Percentiles rank a stretch among this genome's conserved stretches.
Evolutionary conservation across 2,113 vertebrate species (phyloP).

Genomic region (Alectura lathami): DNA sequence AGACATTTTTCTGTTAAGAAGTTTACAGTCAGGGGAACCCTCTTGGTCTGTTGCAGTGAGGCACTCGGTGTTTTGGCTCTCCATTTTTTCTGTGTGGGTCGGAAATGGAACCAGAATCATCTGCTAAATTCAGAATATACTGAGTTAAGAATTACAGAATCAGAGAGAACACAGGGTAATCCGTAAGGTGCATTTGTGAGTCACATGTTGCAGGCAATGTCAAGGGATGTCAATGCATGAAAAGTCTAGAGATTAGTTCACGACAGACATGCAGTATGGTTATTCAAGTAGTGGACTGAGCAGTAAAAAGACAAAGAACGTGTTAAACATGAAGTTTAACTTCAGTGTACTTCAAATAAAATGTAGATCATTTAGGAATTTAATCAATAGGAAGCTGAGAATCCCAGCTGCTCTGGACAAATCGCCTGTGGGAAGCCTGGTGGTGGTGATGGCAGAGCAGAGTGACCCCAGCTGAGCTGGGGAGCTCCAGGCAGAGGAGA

Average conservation of each 20-base stretch:
- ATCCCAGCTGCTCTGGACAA: neutral
- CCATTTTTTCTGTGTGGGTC: neutral
- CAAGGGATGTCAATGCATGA: neutral
- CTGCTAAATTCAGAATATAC: neutral
- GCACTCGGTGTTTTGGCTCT: neutral
- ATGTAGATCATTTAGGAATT: neutral
- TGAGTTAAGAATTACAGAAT: neutral
- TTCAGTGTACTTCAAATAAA: neutral
- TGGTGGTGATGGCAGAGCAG: neutral
- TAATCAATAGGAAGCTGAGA: neutral
- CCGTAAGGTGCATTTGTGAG: neutral
- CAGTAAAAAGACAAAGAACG: neutral
- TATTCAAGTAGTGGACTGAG: neutral
- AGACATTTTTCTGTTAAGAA: neutral
- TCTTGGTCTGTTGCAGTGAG: neutral
- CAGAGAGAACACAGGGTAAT: neutral
- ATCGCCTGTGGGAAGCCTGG: neutral
- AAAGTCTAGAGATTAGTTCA: fast-evolving
- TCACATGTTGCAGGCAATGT: neutral
- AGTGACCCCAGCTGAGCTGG: neutral
- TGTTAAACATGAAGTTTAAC: neutral
- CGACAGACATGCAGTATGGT: neutral
- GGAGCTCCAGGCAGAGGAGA: neutral
- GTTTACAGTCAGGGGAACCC: neutral
- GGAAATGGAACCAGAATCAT: neutral